Evolutionary conservation across 2,797 vertebrate species (phyloP), one percentile per base, ranked within the genome.

Genomic region (Synaphobranchus kaupii): DNA sequence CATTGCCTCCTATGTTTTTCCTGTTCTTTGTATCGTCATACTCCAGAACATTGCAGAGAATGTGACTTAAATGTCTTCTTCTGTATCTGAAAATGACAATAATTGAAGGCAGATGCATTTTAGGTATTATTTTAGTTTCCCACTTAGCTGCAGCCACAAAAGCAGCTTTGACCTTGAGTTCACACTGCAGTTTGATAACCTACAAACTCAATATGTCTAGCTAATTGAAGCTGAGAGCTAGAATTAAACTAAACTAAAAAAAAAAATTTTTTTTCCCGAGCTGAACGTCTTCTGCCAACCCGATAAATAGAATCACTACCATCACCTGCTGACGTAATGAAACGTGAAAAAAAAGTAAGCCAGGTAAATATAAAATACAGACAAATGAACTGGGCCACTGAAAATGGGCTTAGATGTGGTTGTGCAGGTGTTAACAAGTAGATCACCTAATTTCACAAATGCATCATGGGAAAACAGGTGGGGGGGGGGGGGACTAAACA

Each of bases 181-280:
- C 95, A 95, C 94, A 94, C 92, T 93, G 91, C 91, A 94, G 92
- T 94, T 95, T 94, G 93, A 95, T 96, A 94, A 92, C 89, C 89
- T 92, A 93, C 92, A 89, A 89, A 91, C 90, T 90, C 85, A 10
- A 87, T 86, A 86, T 89, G 89, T 88, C 87, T 88, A 91, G 83
- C 89, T 93, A 92, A 95, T 92, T 92, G 92, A 93, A 93, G 93
- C 87, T 91, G 92, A 91, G 90, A 81, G 88, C 73, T 88, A 90
- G 76, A 90, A 92, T 94, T 93, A 93, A 93, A 94, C 93, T 92
- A 94, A 92, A 92, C 88, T 92, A 89, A 76, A 60, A 68, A 66
- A n/a, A n/a, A 15, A 7, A 7, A 85, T 91, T 91, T 93, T 94
- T 89, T 89, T 86, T 88, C 71, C 28, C 39, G 54, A 73, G 84